Base-by-base conservation (phyloP, 2,113 vertebrate species). In the Trichechus manatus region DNA sequence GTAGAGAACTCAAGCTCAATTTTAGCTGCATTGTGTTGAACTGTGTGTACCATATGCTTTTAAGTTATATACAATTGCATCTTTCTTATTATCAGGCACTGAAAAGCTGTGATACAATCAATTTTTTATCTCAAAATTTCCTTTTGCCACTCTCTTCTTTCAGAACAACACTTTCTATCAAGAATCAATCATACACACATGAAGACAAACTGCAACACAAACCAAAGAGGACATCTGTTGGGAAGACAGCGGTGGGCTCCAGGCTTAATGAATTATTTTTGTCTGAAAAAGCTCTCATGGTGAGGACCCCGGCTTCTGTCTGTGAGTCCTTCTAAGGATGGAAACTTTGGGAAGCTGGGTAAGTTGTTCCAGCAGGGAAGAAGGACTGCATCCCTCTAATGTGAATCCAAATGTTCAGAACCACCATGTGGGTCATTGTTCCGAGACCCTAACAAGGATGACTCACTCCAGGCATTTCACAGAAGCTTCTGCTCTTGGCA, bases 181-280 rank as follows among this genome's bases (percentile, higher is more conserved):
- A 96, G 97, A 97, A 91, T 90, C 39, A 42, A 31, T 50, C 47
- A 36, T 92, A 61, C 70, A 92, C 75, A 22, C 68, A 91, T 90
- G 66, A 79, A 97, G 56, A 53, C 42, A 83, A 94, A 97, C 9
- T 2, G n/a, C 75, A 96, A 93, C 75, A 92, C 90, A 86, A 96
- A 95, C 87, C 88, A 63, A 98, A 97, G 68, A 96, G 77, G 94
- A 92, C 66, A 91, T 94, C 87, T 96, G 94, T 91, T 95, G 89
- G 75, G 93, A 77, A 95, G 91, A 87, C 13, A 95, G 94, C 44
- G 87, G 87, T 82, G 87, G 86, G 92, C 53, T 82, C 81, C 70
- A 81, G 75, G 83, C 44, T 72, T 95, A 94, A 97, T 97, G 95
- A 97, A 91, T 97, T 92, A 94, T 68, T 70, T 89, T 63, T 19